Base-by-base conservation (phyloP, 2,888 invertebrate genomes). In the Cosmorhoe ocellata region DNA sequence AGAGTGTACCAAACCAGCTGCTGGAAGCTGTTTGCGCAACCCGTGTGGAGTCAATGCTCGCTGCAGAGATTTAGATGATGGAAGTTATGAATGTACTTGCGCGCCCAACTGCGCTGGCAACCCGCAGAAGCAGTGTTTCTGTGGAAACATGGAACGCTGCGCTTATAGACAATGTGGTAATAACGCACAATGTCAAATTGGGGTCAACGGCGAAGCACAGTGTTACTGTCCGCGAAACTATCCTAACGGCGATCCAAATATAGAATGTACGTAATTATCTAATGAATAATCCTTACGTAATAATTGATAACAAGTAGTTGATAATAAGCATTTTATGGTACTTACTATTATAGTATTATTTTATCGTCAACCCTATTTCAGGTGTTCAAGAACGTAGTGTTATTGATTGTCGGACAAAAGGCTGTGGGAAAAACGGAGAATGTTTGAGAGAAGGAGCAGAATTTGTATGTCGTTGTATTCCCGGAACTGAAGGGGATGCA, bases 211-310 rank as follows among this genome's bases (percentile, higher is more conserved):
- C 59, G 93, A 95, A 68, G 93, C 95, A 0, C 93, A 96, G 72
- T 98, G 97, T 74, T 95, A 94, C 74, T 98, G 97, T 74, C 97
- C 97, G 40, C 91, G 94, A 27, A 93, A 94, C 71, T 95, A 92
- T 84, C 96, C 97, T 38, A 92, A 93, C 55, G 97, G 97, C 47
- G 95, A 97, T 91, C 96, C 97, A 13, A 93, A 94, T 72, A 93
- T 94, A 67, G 94, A 95, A 92, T 97, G 97, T 97, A 90, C 93
- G 95, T 92, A 63, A n/a, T n/a, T n/a, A n/a, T n/a, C n/a, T n/a
- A n/a, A n/a, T n/a, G n/a, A n/a, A n/a, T n/a, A n/a, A n/a, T n/a
- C n/a, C n/a, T n/a, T n/a, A n/a, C n/a, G n/a, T n/a, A n/a, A n/a
- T n/a, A n/a, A n/a, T n/a, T n/a, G n/a, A n/a, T n/a, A n/a, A n/a